Evolutionary conservation across 2,797 vertebrate species (phyloP).

Genomic region (Petrocephalus schoutedeni): DNA sequence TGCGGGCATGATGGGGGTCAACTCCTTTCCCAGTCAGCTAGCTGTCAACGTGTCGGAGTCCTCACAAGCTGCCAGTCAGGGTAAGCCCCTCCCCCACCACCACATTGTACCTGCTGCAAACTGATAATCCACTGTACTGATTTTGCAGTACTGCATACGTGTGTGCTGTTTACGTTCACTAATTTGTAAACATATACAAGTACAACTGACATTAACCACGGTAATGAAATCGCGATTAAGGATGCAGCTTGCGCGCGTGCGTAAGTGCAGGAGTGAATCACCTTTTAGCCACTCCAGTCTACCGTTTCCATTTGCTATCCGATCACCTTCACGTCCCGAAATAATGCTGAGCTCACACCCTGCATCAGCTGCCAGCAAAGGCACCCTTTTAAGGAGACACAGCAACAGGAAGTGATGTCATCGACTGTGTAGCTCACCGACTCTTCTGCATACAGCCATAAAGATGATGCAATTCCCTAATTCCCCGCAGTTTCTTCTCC

Average conservation of each 20-base stretch:
- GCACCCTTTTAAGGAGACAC: neutral
- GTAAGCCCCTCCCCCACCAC: constrained; percentile 45
- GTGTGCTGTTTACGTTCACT: neutral
- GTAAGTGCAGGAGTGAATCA: neutral
- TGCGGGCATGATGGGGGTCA: constrained; percentile 92
- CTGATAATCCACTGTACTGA: neutral
- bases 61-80: constrained; percentile 85
- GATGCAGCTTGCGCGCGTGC: neutral
- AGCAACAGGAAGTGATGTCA: neutral
- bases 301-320: neutral
- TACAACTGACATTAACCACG: neutral
- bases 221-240: neutral
- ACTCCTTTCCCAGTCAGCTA: constrained; percentile 92
- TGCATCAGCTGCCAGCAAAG: neutral
- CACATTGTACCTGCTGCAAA: neutral
- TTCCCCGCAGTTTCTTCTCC: neutral
- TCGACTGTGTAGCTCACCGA: neutral
- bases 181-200: neutral
- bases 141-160: neutral
- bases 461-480: neutral
- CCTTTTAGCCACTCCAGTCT: neutral
- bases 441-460: neutral
- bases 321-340: neutral
- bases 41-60: constrained; percentile 92
- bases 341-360: neutral